Base-by-base conservation (phyloP, 2,888 invertebrate species). In the Tetropium fuscum region DNA sequence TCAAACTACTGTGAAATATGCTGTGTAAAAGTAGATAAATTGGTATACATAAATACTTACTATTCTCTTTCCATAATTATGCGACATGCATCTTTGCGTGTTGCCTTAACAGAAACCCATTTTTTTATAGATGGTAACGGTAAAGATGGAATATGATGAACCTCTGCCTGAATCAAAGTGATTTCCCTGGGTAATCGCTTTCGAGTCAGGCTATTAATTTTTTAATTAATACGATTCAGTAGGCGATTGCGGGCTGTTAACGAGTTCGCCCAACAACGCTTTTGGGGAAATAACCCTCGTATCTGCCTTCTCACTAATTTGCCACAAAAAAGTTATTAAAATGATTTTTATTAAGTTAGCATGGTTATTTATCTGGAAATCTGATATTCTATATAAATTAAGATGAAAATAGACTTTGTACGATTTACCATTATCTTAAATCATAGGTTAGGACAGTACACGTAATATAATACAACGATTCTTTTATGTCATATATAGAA, bases 261-360 rank as follows among this genome's bases (percentile, higher is more conserved):
- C 44, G 43, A 34, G 53, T 43, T 43, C 34, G 41, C n/a, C 19
- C 44, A 53, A 53, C 43, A 53, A 41, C 19, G 43, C 53, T 15
- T 43, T 32, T 53, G 53, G 53, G 53, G 44, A 43, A 53, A 43
- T 43, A 53, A 7, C 2, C 7, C 41, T 53, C 22, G 44, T 53
- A 25, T 32, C 20, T 30, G 19, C 45, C 48, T 48, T 30, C 25
- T 53, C 27, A 41, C 30, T 53, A 41, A 40, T 40, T 41, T 41
- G 30, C 8, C 32, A 10, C 32, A 53, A 32, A 40, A 36, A 40
- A 40, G 25, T 51, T 40, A 51, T 40, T 38, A 51, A 51, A 51
- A 11, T 25, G 19, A 53, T 53, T 53, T 19, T 41, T 51, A 27
- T 32, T 43, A 13, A 25, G 11, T 20, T 36, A 18, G 47, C 7